Evolutionary conservation across 2,113 vertebrate species (phyloP).

Genomic region (Apteryx mantelli): DNA sequence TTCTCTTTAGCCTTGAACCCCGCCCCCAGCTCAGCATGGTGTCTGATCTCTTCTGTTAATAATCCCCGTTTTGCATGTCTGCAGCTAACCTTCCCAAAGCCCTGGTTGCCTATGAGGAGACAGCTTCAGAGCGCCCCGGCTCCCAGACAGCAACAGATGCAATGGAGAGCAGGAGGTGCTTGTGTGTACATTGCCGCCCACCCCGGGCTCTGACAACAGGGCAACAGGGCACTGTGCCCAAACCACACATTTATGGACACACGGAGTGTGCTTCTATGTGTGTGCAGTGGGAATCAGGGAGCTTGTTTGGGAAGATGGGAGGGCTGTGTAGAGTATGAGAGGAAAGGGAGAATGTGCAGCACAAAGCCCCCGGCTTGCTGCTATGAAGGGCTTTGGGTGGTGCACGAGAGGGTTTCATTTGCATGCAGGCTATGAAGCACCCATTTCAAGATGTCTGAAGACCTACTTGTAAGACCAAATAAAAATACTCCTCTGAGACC

Average conservation of each 20-base stretch:
- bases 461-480: constrained; percentile 54
- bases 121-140: background rate
- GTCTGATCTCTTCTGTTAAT: background rate
- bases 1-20: background rate
- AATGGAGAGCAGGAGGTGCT: too few relatives aligned
- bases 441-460: background rate
- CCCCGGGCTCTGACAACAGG: too few relatives aligned
- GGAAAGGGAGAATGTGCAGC: too few relatives aligned
- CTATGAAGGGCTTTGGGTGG: background rate
- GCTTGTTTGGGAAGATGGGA: too few relatives aligned
- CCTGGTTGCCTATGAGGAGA: background rate
- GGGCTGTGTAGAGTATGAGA: too few relatives aligned
- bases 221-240: too few relatives aligned
- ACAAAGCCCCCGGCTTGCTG: background rate
- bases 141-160: background rate
- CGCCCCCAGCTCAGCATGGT: background rate
- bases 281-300: too few relatives aligned
- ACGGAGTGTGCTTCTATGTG: too few relatives aligned
- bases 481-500: constrained; percentile 12
- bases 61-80: background rate
- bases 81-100: background rate
- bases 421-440: background rate
- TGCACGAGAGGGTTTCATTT: fast-evolving
- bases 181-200: too few relatives aligned
- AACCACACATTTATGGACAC: too few relatives aligned